Base-by-base conservation (phyloP, 2,113 vertebrate genomes). In the Gymnocephalus cernua region DNA sequence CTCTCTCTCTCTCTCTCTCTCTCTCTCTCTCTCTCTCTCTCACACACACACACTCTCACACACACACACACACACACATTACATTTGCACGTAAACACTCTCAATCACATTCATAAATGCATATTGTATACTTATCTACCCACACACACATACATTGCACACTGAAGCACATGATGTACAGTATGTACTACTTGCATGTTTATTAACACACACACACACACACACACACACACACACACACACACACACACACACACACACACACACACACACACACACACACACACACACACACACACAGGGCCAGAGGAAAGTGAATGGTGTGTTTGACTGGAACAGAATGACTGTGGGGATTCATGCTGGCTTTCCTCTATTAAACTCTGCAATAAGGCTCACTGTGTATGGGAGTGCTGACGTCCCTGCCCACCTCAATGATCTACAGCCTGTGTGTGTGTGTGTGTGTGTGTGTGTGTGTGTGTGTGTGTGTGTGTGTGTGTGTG, bases 321-420 rank as follows among this genome's bases (percentile, higher is more conserved):
- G 83, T 86, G 86, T 86, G 82, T 90, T 83, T 89, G 91, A 92
- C 86, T 90, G 88, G 88, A 95, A 92, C 90, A 95, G 93, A 93
- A 93, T 92, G 90, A 92, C 93, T 95, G 92, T 90, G 87, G 92
- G 89, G 89, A 90, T 92, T 94, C 93, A 93, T 92, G 92, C 91
- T 92, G 93, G 89, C 91, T 93, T 90, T 89, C 87, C 93, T 92
- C 91, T 93, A 95, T 94, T 95, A 95, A 94, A 94, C 85, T 91
- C 93, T 84, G 74, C 92, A 92, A 88, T 92, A 92, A 92, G 93
- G 93, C 91, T 83, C 83, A 89, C 91, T 92, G 93, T 93, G 93
- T 93, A 90, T 74, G 88, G 80, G 83, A 93, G 94, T 86, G 93
- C 91, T 93, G 93, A 94, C 93, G 83, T 91, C 79, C 80, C 88